A percentile compares a stretch with the other conserved stretches of the same genome.
phyloP scores from a whole-genome alignment of 2,113 vertebrate species.

The Dasyornis broadbenti region DNA sequence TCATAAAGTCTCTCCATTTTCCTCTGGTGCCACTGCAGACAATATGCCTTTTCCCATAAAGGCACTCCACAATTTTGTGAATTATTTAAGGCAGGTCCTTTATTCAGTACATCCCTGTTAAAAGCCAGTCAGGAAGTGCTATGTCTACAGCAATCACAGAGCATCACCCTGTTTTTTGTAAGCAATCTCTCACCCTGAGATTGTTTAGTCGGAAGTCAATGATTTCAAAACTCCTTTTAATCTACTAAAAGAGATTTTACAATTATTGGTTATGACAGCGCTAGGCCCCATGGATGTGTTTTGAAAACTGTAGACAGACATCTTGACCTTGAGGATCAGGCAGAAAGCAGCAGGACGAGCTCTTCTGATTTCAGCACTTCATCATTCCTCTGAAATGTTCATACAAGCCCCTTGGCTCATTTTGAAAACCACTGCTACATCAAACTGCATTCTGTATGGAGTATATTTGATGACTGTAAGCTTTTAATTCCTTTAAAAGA shows the following conservation, averaged over 20 bases:
- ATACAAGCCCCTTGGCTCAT: background rate
- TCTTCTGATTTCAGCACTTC: background rate
- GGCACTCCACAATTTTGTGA: background rate
- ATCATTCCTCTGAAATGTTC: background rate
- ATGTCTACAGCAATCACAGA: background rate
- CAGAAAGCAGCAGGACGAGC: background rate
- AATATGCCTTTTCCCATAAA: background rate
- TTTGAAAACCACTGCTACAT: background rate
- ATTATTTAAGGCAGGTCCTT: background rate
- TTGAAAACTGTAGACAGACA: background rate
- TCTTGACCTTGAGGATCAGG: background rate
- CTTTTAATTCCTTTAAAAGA: background rate
- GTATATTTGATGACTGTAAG: background rate
- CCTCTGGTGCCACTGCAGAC: background rate
- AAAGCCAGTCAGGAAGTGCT: background rate
- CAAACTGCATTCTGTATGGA: background rate
- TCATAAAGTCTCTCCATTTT: background rate
- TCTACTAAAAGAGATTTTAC: background rate
- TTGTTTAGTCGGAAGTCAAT: background rate
- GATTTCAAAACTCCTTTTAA: background rate
- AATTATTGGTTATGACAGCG: background rate
- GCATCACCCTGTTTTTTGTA: background rate
- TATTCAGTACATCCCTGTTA: background rate
- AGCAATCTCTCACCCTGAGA: background rate
- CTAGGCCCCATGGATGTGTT: background rate